Base-by-base conservation (phyloP, 2,113 vertebrate genomes). In the Mus musculus region DNA sequence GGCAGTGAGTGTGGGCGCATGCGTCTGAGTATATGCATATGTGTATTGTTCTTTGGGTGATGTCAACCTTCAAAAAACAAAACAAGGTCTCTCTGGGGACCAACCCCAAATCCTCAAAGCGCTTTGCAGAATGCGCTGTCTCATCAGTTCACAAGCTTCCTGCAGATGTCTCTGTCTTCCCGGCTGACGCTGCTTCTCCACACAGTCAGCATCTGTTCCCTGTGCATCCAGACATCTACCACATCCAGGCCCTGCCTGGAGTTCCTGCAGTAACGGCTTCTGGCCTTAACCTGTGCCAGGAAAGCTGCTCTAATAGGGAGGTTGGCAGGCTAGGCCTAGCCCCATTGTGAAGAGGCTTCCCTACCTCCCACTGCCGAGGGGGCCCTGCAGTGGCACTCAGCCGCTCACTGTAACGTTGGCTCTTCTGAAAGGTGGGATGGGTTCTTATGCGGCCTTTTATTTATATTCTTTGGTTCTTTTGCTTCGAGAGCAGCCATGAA, bases 301-400 rank as follows among this genome's bases (percentile, higher is more conserved):
- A 3, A 77, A 19, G 88, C 16, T 88, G 8, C 26, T 39, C 49
- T 49, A 49, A 5, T 1, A 20, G 5, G 76, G 5, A 82, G 5
- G 6, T 76, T 30, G 67, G 22, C 33, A 33, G 24, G 6, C 33
- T 0, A 7, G 14, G 16, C 30, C 59, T 65, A 36, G 28, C 12
- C n/a, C 69, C 36, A 39, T 0, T 54, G 16, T 4, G 0, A 54
- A 1, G 26, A 46, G 30, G 1, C 22, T 20, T 73, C 24, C 2
- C 28, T 28, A 24, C 13, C 49, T n/a, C 49, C 3, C 63, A 39
- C 9, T 13, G 46, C 3, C 56, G 30, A 56, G 13, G 22, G 56
- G 59, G 28, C 11, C 20, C 76, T n/a, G 46, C 54, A n/a, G n/a
- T 56, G 7, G 36, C 26, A 36, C 30, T 88, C 22, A 20, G 36